Evolutionary conservation across 2,888 invertebrate genomes (phyloP), one percentile per base, ranked within the genome.

Genomic region (Operophtera brumata): DNA sequence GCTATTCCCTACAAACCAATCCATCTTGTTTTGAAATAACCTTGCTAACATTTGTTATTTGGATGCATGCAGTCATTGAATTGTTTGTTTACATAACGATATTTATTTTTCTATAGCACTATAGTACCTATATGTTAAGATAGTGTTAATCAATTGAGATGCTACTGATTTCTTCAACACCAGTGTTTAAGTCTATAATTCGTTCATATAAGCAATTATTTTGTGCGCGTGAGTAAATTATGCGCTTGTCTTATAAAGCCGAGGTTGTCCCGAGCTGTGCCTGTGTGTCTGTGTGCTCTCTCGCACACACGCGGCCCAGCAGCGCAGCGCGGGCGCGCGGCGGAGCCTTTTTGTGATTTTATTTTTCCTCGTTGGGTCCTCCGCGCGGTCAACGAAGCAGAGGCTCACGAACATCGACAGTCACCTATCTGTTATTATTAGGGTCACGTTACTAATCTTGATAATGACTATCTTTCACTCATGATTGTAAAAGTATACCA

Each of bases 331-430:
- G 20, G 20, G 20, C 20, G 20, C 20, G 20, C 68, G 46, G 80
- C 80, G 72, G 67, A 82, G 82, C 80, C 86, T 86, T 86, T 84
- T 87, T 86, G 79, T 86, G 72, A 73, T 84, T 86, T 87, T 86
- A 82, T 86, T 89, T 88, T 87, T 86, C 83, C 84, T 85, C 73
- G 73, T 84, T 75, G 75, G 78, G 77, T 74, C 73, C 71, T 77
- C 66, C 73, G 71, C 73, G 71, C 48, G 43, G 50, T 41, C 47
- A 51, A 47, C 34, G 59, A 47, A 57, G 73, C 72, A 77, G 78
- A 76, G 75, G 72, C 73, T 77, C 70, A 67, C 71, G 68, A 70
- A 70, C 67, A 71, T 59, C 46, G 57, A 52, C 55, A 54, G 32
- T 39, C 47, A 20, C 46, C 8, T 39, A 42, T 26, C 26, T 47